A percentile compares a stretch with the other conserved stretches of the same genome.
Evolutionary conservation across 2,888 invertebrate genomes (phyloP).

Genomic region (Cosmia trapezina): DNA sequence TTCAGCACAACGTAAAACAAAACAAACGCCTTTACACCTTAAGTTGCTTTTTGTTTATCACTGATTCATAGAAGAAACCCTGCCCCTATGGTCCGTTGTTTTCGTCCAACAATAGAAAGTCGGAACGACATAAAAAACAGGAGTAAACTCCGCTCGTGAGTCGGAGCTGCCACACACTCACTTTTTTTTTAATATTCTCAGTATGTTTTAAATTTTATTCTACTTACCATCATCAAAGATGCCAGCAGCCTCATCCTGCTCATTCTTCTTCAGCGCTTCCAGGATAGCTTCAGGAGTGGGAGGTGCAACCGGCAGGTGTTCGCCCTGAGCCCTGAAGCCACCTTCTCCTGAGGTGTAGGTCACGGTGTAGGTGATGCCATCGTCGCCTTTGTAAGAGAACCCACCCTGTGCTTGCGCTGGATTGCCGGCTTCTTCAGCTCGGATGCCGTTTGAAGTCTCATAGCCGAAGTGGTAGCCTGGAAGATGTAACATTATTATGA

Average conservation of each 20-base stretch:
- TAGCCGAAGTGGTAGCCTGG: conserved; percentile 82
- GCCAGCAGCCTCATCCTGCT: conserved; percentile 89
- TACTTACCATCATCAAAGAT: conserved; percentile 88
- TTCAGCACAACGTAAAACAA: too few relatives aligned
- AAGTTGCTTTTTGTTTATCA: too few relatives aligned
- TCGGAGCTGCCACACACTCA: too few relatives aligned
- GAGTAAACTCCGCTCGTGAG: too few relatives aligned
- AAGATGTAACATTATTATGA: not conserved
- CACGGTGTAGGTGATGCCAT: conserved; percentile 88
- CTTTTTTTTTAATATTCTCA: not conserved
- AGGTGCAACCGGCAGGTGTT: conserved; percentile 90
- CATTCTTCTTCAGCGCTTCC: conserved; percentile 85
- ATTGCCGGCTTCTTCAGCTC: conserved; percentile 81
- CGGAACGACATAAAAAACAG: too few relatives aligned
- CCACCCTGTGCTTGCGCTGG: conserved; percentile 83
- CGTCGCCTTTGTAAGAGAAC: conserved; percentile 90
- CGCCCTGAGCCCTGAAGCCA: conserved; percentile 89
- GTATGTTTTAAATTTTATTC: not conserved
- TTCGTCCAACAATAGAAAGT: too few relatives aligned
- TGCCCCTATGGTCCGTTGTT: too few relatives aligned
- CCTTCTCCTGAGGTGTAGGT: conserved; percentile 90
- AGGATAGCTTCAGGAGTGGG: conserved; percentile 90
- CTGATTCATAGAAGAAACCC: too few relatives aligned
- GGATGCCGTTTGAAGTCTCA: conserved; percentile 85
- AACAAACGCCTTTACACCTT: too few relatives aligned